A percentile compares a stretch with the other conserved stretches of the same genome.
Conservation (phyloP, 1,140 invertebrate species). For the Anadara kagoshimensis region DNA sequence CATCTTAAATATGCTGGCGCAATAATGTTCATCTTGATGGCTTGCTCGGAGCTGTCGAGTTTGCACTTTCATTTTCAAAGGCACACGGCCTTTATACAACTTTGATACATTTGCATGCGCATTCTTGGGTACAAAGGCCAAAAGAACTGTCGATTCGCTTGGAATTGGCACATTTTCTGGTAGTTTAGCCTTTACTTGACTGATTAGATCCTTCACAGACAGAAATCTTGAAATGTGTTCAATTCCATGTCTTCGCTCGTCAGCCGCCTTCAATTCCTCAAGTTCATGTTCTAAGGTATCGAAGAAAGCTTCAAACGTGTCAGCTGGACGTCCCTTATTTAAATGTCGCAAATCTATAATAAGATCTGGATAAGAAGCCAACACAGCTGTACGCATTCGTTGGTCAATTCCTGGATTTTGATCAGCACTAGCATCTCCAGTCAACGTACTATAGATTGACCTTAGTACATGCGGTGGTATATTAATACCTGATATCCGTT, state of each 20-base stretch:
- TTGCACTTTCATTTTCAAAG: conserved; percentile 38
- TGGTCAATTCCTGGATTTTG: conserved; percentile 30
- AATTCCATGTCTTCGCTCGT: too few relatives aligned
- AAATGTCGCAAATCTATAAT: too few relatives aligned
- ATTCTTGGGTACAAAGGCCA: too few relatives aligned
- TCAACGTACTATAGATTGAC: conserved; percentile 9
- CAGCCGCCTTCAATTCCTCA: too few relatives aligned
- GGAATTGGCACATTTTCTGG: too few relatives aligned
- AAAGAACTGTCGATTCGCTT: too few relatives aligned
- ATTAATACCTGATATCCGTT: conserved; percentile 23
- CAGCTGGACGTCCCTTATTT: conserved; percentile 13
- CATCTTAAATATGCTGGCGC: conserved; percentile 36
- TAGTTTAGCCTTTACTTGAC: too few relatives aligned
- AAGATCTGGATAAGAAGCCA: conserved; percentile 31
- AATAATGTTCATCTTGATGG: conserved; percentile 48
- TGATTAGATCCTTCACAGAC: too few relatives aligned
- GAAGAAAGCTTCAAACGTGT: conserved; percentile 28
- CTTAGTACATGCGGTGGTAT: conserved; percentile 27
- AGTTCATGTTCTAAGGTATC: not conserved
- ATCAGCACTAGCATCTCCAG: too few relatives aligned
- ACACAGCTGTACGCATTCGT: conserved; percentile 24
- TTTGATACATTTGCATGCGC: conserved; percentile 35
- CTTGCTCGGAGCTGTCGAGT: conserved; percentile 26
- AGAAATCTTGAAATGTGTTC: too few relatives aligned
- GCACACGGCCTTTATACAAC: conserved; percentile 25